These are phyloP conservation scores for Cybosia mesomella DNA, from an alignment of 2,888 invertebrate species.

Conservation along the genomic window DNA sequence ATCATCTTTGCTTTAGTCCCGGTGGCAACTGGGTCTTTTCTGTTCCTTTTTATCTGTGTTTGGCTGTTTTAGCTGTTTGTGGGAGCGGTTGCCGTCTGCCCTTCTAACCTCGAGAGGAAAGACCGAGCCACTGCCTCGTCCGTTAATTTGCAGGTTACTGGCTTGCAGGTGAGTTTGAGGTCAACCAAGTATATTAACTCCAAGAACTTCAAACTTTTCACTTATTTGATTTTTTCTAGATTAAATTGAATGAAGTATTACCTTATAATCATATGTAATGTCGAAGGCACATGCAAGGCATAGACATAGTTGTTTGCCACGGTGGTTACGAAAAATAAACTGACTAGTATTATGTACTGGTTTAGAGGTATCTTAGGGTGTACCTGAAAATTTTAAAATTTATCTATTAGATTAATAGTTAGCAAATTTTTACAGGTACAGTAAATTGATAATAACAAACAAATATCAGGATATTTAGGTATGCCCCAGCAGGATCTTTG, in stretches of 20 bases:
- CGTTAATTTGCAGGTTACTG: no score
- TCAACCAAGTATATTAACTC: no score
- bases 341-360: slow-evolving; percentile 74
- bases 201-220: no score
- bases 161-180: no score
- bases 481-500: background rate
- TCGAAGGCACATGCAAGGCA: slow-evolving; percentile 82
- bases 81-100: no score
- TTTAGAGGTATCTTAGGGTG: slow-evolving; percentile 76
- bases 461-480: background rate
- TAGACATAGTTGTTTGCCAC: slow-evolving; percentile 84
- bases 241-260: slow-evolving; percentile 47
- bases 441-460: no score
- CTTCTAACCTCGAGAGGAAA: no score
- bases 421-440: background rate
- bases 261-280: slow-evolving; percentile 84
- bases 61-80: no score
- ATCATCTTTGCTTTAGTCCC: no score
- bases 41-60: no score
- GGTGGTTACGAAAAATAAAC: slow-evolving; percentile 79
- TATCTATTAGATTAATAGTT: background rate
- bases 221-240: background rate
- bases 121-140: no score
- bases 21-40: no score
- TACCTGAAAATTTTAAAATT: slow-evolving; percentile 68